These are phyloP conservation scores for Diaphora mendica DNA, from an alignment of 2,888 invertebrate species.

Conservation along the genomic window DNA sequence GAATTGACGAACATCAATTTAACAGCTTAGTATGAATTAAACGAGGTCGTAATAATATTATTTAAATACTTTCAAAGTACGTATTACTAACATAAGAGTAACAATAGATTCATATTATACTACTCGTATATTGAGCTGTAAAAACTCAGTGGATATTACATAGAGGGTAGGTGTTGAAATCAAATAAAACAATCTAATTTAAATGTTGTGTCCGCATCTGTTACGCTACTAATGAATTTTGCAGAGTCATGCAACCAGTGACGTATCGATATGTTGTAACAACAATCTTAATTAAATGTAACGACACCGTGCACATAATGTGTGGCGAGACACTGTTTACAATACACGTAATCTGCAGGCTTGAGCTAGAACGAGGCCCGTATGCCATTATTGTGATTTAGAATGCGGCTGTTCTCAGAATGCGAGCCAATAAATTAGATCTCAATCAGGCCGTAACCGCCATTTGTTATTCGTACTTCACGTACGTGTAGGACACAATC, in stretches of 20 bases:
- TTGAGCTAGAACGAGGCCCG: constrained; percentile 67
- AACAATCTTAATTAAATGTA: constrained; percentile 57
- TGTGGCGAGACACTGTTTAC: constrained; percentile 60
- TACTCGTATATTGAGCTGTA: too few relatives aligned
- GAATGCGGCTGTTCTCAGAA: constrained; percentile 76
- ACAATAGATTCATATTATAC: too few relatives aligned
- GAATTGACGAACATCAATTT: neutral
- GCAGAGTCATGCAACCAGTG: constrained; percentile 22
- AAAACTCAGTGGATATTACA: too few relatives aligned
- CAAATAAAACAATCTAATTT: constrained; percentile 11
- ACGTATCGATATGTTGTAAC: constrained; percentile 32
- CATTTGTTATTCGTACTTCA: constrained; percentile 75
- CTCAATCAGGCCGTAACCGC: constrained; percentile 80
- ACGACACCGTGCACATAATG: constrained; percentile 53
- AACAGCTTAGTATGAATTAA: neutral
- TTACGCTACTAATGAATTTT: constrained; percentile 28
- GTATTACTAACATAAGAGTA: neutral
- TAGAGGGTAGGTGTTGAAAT: neutral
- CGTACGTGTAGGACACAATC: constrained; percentile 52
- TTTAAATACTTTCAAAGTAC: neutral
- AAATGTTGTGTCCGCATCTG: constrained; percentile 15
- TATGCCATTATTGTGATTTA: constrained; percentile 82
- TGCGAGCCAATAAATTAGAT: constrained; percentile 83
- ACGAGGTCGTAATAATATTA: neutral
- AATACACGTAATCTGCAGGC: constrained; percentile 70